These are phyloP conservation scores for Trididemnum clinides DNA, from an alignment of 23 tunicate species.

Conservation along the genomic window DNA sequence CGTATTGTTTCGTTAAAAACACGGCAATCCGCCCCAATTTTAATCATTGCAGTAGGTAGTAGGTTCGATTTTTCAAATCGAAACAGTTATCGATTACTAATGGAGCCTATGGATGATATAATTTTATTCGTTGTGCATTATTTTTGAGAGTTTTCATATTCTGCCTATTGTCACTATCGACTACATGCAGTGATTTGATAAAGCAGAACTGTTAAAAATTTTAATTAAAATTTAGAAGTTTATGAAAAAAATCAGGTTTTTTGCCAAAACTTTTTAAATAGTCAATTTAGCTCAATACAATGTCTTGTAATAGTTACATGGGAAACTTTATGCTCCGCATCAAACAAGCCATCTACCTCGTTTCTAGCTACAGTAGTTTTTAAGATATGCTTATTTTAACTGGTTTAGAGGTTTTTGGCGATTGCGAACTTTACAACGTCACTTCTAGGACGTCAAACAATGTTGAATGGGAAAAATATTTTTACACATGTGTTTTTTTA, in stretches of 20 bases:
- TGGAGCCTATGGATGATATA: no score
- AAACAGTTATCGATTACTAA: no score
- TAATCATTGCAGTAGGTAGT: no score
- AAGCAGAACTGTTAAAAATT: no score
- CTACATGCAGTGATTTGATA: no score
- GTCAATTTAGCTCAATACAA: background rate
- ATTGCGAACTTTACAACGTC: background rate
- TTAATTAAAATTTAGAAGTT: no score
- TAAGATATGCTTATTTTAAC: background rate
- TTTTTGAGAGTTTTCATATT: no score
- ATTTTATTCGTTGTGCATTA: no score
- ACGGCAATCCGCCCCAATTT: no score
- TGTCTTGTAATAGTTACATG: background rate
- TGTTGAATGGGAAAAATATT: conserved; percentile 4
- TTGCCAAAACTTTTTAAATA: background rate
- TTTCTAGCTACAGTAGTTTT: conserved; percentile 1
- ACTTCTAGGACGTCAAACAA: conserved; percentile 13
- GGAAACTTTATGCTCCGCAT: background rate
- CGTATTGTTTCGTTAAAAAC: background rate
- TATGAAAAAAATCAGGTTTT: background rate
- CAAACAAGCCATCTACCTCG: conserved; percentile 14
- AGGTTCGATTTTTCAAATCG: no score
- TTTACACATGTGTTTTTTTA: conserved; percentile 7
- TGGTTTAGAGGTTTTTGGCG: background rate
- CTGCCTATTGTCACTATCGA: no score